Conservation (phyloP, 1,140 invertebrate genomes). For the Plectrocnemia conspersa region DNA sequence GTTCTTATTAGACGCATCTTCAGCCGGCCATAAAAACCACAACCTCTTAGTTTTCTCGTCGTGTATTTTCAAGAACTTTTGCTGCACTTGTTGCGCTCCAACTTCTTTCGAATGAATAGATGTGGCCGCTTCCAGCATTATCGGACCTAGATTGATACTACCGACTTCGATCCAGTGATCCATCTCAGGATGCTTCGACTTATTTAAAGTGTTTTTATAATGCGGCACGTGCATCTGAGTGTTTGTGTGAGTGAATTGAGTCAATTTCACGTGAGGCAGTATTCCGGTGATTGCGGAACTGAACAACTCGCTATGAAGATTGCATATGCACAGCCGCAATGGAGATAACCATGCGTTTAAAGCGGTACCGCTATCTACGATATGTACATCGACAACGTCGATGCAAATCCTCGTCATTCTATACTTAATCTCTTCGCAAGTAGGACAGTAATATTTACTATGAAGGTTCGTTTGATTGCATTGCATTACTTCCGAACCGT, state of each 20-base stretch:
- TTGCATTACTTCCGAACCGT: slow-evolving; percentile 70
- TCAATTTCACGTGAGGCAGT: slow-evolving; percentile 63
- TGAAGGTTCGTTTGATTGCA: slow-evolving; percentile 70
- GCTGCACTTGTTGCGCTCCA: slow-evolving; percentile 69
- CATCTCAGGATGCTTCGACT: slow-evolving; percentile 43
- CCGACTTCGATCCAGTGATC: slow-evolving; percentile 92
- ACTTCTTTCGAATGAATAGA: slow-evolving; percentile 68
- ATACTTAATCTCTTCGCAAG: slow-evolving; percentile 90
- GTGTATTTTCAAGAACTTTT: slow-evolving; percentile 82
- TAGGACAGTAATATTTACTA: slow-evolving; percentile 74
- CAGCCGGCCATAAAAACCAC: slow-evolving; percentile 89
- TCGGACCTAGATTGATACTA: slow-evolving; percentile 80
- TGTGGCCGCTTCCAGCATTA: slow-evolving; percentile 89
- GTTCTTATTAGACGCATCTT: slow-evolving; percentile 52
- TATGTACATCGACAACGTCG: slow-evolving; percentile 85
- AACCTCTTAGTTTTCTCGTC: slow-evolving; percentile 83
- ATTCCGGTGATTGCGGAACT: slow-evolving; percentile 86
- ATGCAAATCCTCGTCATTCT: slow-evolving; percentile 86
- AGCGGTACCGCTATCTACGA: slow-evolving; percentile 84
- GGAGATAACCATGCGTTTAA: slow-evolving; percentile 86
- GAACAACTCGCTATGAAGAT: slow-evolving; percentile 87
- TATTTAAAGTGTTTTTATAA: slow-evolving; percentile 43
- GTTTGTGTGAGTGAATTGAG: slow-evolving; percentile 47
- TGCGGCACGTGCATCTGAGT: slow-evolving; percentile 45
- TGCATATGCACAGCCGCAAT: slow-evolving; percentile 83